Evolutionary conservation across 2,888 invertebrate genomes (phyloP).

Genomic region (Liopterus haemorrhoidalis): DNA sequence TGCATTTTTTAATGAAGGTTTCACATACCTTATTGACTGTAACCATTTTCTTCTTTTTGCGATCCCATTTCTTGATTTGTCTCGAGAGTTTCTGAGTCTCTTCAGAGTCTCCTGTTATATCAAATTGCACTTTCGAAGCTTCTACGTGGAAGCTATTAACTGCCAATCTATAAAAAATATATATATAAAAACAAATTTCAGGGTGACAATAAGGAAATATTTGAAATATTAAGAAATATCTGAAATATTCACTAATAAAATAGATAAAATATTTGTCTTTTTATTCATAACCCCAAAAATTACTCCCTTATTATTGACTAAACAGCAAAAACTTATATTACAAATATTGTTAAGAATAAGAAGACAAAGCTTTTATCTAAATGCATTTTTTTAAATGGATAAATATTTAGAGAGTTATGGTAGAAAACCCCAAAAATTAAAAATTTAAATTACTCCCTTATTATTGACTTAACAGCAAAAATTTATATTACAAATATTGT

Average conservation of each 20-base stretch:
- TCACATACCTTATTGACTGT: conserved; percentile 55
- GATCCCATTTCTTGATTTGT: conserved; percentile 79
- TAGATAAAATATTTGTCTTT: conserved; percentile 10
- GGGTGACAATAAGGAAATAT: not conserved
- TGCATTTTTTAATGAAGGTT: conserved; percentile 8
- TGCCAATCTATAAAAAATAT: conserved; percentile 53
- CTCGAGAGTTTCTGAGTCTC: conserved; percentile 55
- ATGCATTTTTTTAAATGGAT: too few species aligned
- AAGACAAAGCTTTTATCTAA: too few species aligned
- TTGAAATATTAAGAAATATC: too few species aligned
- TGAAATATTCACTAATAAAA: too few species aligned
- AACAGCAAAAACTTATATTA: too few species aligned
- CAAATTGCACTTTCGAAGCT: conserved; percentile 72
- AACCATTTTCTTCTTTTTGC: conserved; percentile 94
- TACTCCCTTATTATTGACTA: too few species aligned
- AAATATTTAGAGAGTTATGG: too few species aligned
- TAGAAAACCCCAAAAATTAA: too few species aligned
- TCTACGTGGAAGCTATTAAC: conserved; percentile 75
- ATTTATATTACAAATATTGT: too few species aligned
- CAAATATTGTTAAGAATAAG: too few species aligned
- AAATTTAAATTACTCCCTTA: too few species aligned
- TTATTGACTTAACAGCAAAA: too few species aligned
- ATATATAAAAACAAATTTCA: conserved; percentile 26
- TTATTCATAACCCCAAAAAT: not conserved
- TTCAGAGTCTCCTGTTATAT: conserved; percentile 76